Base-by-base conservation (phyloP, 2,888 invertebrate species). In the Melangyna quadrimaculata region DNA sequence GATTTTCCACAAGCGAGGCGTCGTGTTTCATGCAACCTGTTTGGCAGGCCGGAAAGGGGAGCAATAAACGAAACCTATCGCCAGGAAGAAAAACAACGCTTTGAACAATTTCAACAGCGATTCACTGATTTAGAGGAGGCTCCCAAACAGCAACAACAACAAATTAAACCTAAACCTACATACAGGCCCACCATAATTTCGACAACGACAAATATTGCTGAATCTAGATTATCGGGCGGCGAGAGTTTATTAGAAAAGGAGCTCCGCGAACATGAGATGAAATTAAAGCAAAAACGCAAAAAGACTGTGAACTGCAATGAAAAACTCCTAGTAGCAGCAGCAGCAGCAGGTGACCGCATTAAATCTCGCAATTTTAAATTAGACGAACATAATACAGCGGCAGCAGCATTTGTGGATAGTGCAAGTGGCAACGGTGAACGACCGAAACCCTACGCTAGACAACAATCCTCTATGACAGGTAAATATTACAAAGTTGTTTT, bases 171-270 rank as follows among this genome's bases (percentile, higher is more conserved):
- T 19, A 55, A 55, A 61, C 24, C 53, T 3, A 19, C 19, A 40
- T 27, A 35, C n/a, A 55, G 19, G 35, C 37, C 35, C 59, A 59
- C 22, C 2, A 22, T 22, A 3, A n/a, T 22, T 9, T 35, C n/a
- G 35, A 37, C 29, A 12, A 3, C 19, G 27, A 12, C 51, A n/a
- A 69, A 27, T 27, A 55, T 53, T 65, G 74, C 70, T 19, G 55
- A 71, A 55, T 72, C 71, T 19, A 78, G 51, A 59, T 63, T 61
- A 53, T 65, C 32, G 8, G 65, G 65, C 19, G 55, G 40, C 17
- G 71, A 78, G 55, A 78, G 63, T 45, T 61, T 78, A 22, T 63
- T 78, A 63, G 78, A 78, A 29, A 78, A 78, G 40, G 78, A 78
- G 43, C n/a, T 22, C 17, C 61, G 55, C 14, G 71, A 78, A 63